Conservation (phyloP, 2,888 invertebrate species). For the Yponomeuta evonymella region DNA sequence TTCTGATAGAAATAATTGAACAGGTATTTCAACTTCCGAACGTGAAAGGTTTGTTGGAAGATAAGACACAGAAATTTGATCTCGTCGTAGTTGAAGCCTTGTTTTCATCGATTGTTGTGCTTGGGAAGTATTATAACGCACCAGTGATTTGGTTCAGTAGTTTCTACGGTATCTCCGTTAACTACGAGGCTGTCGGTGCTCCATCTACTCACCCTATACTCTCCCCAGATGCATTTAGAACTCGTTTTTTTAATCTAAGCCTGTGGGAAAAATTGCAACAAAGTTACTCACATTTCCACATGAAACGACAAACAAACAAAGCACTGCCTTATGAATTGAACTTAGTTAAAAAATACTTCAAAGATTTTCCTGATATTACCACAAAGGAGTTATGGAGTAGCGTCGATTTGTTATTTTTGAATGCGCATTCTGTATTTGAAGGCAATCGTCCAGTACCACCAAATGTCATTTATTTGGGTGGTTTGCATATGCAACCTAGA, state of each 20-base stretch:
- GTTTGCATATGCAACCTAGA: conserved; percentile 30
- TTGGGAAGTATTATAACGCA: conserved; percentile 2
- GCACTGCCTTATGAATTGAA: conserved; percentile 25
- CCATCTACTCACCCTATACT: conserved; percentile 4
- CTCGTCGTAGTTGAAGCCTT: conserved; percentile 5
- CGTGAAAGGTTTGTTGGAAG: background rate
- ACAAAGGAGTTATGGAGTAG: conserved; percentile 30
- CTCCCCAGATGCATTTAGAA: conserved; percentile 4
- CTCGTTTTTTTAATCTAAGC: background rate
- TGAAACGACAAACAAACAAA: background rate
- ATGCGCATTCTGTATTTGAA: conserved; percentile 31
- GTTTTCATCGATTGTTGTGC: background rate
- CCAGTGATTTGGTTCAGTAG: conserved; percentile 10
- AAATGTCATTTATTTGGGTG: conserved; percentile 33
- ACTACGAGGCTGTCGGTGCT: background rate
- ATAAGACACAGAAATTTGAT: conserved; percentile 13
- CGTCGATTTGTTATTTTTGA: conserved; percentile 34
- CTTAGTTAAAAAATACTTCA: conserved; percentile 30
- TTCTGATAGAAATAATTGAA: background rate
- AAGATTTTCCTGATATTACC: conserved; percentile 26
- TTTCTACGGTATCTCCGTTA: background rate
- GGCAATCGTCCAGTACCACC: conserved; percentile 38
- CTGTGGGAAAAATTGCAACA: conserved; percentile 6
- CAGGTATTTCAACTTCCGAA: background rate
- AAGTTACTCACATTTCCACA: background rate